Base-by-base conservation (phyloP, 2,888 invertebrate species). In the Griposia aprilina region DNA sequence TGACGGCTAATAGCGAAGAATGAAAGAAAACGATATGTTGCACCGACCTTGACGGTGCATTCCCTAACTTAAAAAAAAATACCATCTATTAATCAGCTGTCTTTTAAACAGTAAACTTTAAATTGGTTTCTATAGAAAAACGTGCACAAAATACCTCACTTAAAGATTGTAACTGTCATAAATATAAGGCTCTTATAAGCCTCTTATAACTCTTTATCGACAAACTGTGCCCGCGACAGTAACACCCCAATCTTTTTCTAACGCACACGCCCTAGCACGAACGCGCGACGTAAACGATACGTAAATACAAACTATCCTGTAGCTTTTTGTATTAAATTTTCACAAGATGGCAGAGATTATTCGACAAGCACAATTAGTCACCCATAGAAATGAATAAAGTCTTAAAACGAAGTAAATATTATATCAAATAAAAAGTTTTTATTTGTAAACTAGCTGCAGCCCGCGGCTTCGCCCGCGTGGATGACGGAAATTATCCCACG, bases 221-320 rank as follows among this genome's bases (percentile, higher is more conserved):
- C 17, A 60, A 59, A 69, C n/a, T 65, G 63, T 36, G 7, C 50
- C 26, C 26, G 26, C 41, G 50, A 57, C 30, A 68, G 41, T 36
- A 57, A 23, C 36, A 57, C 20, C 60, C 66, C 62, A 52, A 80
- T 63, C 26, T 63, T 80, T 68, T 80, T 60, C 55, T 50, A 57
- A 67, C 50, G 13, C 36, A 66, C 13, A 66, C 11, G 45, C 17
- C 45, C 26, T 48, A 13, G 17, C 0, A 20, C 26, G 1, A 66
- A 48, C 20, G 26, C 20, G 11, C 26, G 26, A 65, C 63, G 63
- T 41, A 41, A 41, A 45, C 10, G 2, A 5, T 41, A n/a, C 23
- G 23, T 15, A 17, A n/a, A 63, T 41, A 45, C 5, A 41, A 36
- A 41, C 41, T 41, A 41, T 41, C 5, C 5, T 41, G 41, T 5